Evolutionary conservation across 2,113 vertebrate genomes (phyloP).

Genomic region (Oreotrochilus melanogaster): DNA sequence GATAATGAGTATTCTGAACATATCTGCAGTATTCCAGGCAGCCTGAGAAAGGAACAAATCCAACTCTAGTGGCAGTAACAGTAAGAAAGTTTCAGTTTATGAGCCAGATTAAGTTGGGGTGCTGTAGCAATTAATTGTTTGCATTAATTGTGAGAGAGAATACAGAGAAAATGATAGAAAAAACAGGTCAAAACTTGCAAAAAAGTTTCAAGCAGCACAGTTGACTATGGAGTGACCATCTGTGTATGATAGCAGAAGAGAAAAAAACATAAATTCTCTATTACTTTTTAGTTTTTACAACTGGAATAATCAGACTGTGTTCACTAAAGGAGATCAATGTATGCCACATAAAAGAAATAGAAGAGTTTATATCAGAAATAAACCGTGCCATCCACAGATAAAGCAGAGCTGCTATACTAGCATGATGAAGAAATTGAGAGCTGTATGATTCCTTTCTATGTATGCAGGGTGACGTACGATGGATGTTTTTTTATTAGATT

Average conservation of each 20-base stretch:
- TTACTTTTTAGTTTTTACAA: neutral
- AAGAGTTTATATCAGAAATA: neutral
- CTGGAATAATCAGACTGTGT: neutral
- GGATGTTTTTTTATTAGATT: neutral
- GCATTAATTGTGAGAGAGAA: neutral
- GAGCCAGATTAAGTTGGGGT: neutral
- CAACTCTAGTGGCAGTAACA: neutral
- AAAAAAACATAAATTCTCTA: too few relatives aligned
- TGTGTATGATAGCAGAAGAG: neutral
- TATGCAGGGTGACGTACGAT: neutral
- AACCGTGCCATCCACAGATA: neutral
- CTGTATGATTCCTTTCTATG: neutral
- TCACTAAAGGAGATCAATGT: neutral
- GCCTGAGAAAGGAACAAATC: neutral
- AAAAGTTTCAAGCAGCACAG: neutral
- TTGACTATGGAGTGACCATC: neutral
- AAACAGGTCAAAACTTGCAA: neutral
- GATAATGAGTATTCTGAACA: neutral
- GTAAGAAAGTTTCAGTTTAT: neutral
- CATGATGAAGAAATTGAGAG: neutral
- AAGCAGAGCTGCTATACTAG: neutral
- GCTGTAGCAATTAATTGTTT: neutral
- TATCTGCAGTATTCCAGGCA: neutral
- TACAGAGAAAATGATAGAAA: neutral
- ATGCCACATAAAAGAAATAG: neutral